Percentiles rank a stretch among this genome's conserved stretches.
phyloP scores from a whole-genome alignment of 2,113 vertebrate species.

The Morone saxatilis region DNA sequence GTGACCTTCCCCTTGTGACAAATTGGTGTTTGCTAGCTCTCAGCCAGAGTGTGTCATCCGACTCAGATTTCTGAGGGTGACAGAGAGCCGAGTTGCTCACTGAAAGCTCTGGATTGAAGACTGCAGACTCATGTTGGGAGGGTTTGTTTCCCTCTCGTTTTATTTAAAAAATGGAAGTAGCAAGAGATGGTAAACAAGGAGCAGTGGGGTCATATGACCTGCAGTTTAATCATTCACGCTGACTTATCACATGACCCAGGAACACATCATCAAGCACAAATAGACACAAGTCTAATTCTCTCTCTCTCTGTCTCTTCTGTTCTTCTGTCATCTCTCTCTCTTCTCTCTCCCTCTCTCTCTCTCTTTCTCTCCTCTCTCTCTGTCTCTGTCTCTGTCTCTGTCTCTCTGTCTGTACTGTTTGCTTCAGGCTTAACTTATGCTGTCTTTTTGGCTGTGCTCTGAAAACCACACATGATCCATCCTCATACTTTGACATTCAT shows the following conservation, averaged over 20 bases:
- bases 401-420: not conserved
- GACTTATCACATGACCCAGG: constrained; percentile 64
- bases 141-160: no score
- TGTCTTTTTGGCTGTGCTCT: not conserved
- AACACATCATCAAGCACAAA: constrained; percentile 40
- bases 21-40: constrained; percentile 20
- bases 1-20: constrained; percentile 36
- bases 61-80: constrained; percentile 17
- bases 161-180: constrained; percentile 3
- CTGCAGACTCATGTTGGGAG: not conserved
- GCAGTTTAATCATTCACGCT: constrained; percentile 29
- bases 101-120: not conserved
- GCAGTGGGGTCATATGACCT: constrained; percentile 11
- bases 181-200: not conserved
- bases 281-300: constrained; percentile 26
- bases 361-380: constrained; percentile 21
- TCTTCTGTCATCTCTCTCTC: not conserved
- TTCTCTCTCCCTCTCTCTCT: constrained; percentile 19
- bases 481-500: not conserved
- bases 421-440: not conserved
- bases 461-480: not conserved
- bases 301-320: not conserved
- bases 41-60: not conserved
- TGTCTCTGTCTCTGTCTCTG: constrained; percentile 6
- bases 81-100: not conserved